Evolutionary conservation across 2,113 vertebrate species (phyloP), one percentile per base, ranked within the genome.

Genomic region (Nannobrachium achirus): DNA sequence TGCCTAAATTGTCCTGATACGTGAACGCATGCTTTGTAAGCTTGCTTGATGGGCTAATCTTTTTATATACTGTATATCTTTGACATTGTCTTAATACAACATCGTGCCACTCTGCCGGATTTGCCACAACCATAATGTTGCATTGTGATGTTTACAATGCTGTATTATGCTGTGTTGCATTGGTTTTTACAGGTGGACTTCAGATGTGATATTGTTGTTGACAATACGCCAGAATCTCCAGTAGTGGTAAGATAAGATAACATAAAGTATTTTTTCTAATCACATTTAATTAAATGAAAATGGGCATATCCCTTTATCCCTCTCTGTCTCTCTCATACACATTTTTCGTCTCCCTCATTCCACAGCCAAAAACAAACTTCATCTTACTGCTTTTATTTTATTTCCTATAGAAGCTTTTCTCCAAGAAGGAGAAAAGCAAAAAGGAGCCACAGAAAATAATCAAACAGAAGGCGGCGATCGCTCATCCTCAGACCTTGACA

Each of bases 131-230:
- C 15, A 19, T 50, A 16, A 8, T 16, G 9, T 16, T 7, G 7
- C n/a, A 19, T 20, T 20, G n/a, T 53, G n/a, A 69, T 44, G 44
- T 33, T 15, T 16, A 48, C 45, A 48, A 14, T n/a, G 6, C 9
- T 48, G 45, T 6, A 13, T 6, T 48, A 13, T 13, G 5, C 14
- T 10, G 13, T 48, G 45, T 48, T 48, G 45, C 4, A 1, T 14
- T 18, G 15, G 10, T 70, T 80, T 9, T 72, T 73, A 16, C 72
- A 91, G 90, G 69, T 83, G 25, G 85, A 88, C 57, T 91, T 90
- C 70, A 87, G 81, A 40, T 90, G 83, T 73, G 90, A 92, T 2
- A 89, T 90, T 46, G 75, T 91, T 42, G 69, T 93, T 66, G 90
- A 92, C 58, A 51, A 80, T 10, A 85, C 82, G 50, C 85, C 89